phyloP scores from a whole-genome alignment of 2,113 vertebrate genomes.

The Brachyhypopomus occidentalis region DNA sequence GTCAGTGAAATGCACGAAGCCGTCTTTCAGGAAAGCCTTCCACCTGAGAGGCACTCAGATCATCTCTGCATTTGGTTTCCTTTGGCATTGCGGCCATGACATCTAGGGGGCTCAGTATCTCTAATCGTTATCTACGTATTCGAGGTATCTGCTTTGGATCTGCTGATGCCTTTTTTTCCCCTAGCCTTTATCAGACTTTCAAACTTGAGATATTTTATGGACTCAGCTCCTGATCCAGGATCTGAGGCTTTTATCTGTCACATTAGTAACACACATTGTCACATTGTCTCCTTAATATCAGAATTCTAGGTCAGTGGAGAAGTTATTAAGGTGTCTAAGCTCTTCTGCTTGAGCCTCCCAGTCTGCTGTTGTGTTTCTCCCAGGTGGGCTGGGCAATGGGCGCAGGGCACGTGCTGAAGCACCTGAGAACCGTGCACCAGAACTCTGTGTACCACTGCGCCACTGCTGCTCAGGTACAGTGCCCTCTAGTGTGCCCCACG shows the following conservation, averaged over 20 bases:
- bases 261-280: no score
- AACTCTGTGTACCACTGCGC: conserved; percentile 87
- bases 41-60: background rate
- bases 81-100: background rate
- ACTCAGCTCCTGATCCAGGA: no score
- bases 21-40: background rate
- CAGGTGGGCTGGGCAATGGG: conserved; percentile 93
- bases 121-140: background rate
- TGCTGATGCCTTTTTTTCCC: background rate
- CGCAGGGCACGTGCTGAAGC: conserved; percentile 78
- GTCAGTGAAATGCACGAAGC: background rate
- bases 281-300: no score
- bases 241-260: no score
- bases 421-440: conserved; percentile 86
- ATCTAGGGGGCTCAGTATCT: background rate
- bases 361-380: background rate
- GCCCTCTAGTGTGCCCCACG: background rate
- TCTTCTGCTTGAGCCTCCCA: background rate
- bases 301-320: no score
- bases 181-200: no score
- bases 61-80: background rate
- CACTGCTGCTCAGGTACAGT: conserved; percentile 85
- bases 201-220: no score
- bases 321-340: no score
- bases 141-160: background rate